Evolutionary conservation across 2,113 vertebrate species (phyloP).

Genomic region (Perca schrenkii): DNA sequence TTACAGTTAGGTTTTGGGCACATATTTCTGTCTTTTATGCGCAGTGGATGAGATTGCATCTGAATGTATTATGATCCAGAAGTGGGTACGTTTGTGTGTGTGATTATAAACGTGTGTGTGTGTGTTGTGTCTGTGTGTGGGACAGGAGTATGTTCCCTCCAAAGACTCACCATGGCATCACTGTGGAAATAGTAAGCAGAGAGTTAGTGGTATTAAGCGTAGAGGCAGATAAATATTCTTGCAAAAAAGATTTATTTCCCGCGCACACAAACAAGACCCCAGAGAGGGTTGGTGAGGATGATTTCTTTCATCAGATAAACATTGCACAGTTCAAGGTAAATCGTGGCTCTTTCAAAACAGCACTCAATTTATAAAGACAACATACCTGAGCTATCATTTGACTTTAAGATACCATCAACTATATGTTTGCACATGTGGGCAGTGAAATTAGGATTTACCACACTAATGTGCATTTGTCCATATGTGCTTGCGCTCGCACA

Average conservation of each 20-base stretch:
- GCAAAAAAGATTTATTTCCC: conserved; percentile 27
- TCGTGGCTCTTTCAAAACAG: conserved; percentile 18
- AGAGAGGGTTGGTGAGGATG: conserved; percentile 7
- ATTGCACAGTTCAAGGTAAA: conserved; percentile 58
- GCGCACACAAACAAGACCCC: conserved; percentile 8
- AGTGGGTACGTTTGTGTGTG: conserved; percentile 46
- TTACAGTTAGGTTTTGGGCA: conserved; percentile 67
- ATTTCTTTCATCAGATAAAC: conserved; percentile 39
- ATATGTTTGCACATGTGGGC: conserved; percentile 6
- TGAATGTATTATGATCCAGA: conserved; percentile 74
- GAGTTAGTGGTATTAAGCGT: conserved; percentile 7
- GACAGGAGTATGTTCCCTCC: conserved; percentile 30
- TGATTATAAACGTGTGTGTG: conserved; percentile 13
- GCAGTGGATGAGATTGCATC: conserved; percentile 66
- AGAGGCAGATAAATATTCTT: conserved; percentile 35
- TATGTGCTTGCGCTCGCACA: conserved; percentile 26
- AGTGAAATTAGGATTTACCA: conserved; percentile 50
- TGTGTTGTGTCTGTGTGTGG: conserved; percentile 33
- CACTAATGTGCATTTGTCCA: conserved; percentile 37
- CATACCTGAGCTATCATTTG: conserved; percentile 1
- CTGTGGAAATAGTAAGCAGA: conserved; percentile 38
- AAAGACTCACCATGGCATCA: conserved; percentile 38
- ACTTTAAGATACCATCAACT: conserved; percentile 25
- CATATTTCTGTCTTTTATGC: conserved; percentile 77
- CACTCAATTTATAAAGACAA: conserved; percentile 36